A percentile compares a stretch with the other conserved stretches of the same genome.
These are phyloP conservation scores for Chunga burmeisteri DNA, from an alignment of 2,113 vertebrate genomes.

Conservation along the genomic window DNA sequence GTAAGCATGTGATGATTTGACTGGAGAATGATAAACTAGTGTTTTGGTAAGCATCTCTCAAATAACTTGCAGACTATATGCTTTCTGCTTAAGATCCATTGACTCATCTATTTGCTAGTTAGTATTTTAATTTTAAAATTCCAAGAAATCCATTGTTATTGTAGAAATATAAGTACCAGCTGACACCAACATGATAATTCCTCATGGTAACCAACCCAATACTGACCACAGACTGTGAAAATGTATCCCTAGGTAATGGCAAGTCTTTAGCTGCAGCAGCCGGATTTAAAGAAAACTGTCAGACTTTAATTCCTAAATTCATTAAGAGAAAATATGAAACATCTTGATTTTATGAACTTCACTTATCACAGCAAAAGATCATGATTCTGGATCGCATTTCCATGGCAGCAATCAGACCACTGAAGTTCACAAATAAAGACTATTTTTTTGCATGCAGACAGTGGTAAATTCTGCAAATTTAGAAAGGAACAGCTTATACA, in stretches of 20 bases:
- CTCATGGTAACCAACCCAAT: background rate
- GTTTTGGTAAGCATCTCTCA: background rate
- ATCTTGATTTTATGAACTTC: conserved; percentile 85
- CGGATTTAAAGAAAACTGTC: conserved; percentile 62
- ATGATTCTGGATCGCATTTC: conserved; percentile 82
- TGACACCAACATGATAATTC: background rate
- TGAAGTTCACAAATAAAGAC: conserved; percentile 86
- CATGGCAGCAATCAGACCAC: conserved; percentile 86
- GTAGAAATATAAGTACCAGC: background rate
- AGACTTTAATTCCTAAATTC: conserved; percentile 25
- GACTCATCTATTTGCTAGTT: background rate
- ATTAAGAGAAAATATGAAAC: conserved; percentile 26
- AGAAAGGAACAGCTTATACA: conserved; percentile 82
- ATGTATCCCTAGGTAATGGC: background rate
- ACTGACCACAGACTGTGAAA: background rate
- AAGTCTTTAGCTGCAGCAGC: conserved; percentile 74
- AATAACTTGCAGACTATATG: background rate
- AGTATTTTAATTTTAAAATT: background rate
- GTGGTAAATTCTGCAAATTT: conserved; percentile 82
- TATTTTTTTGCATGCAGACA: conserved; percentile 94
- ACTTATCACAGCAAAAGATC: conserved; percentile 97
- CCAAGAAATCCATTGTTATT: background rate
- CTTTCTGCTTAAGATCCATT: background rate
- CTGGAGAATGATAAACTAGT: background rate
- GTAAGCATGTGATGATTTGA: background rate